Percentiles rank a stretch among this genome's conserved stretches.
Conservation (phyloP, 2,113 vertebrate species). For the Cebus imitator region DNA sequence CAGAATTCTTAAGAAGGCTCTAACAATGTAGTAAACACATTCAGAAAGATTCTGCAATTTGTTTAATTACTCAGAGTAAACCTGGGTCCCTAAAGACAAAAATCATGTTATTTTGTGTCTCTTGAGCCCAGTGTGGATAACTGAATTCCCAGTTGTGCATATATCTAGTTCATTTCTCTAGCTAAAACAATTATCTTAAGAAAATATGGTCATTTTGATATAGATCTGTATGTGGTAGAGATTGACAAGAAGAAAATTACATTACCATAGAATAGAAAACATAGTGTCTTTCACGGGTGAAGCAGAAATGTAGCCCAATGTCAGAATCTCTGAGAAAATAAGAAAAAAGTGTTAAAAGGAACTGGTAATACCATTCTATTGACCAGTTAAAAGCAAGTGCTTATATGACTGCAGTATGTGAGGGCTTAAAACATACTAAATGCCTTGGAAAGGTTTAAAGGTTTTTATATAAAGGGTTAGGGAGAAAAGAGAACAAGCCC, state of each 20-base stretch:
- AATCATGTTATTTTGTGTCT: not conserved
- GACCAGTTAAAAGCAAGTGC: not conserved
- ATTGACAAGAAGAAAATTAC: slow-evolving; percentile 40
- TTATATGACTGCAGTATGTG: not conserved
- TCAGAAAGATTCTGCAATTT: slow-evolving; percentile 22
- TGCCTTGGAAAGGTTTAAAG: not conserved
- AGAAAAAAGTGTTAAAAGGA: not conserved
- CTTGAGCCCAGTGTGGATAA: not conserved
- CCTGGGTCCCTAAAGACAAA: not conserved
- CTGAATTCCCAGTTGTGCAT: not conserved
- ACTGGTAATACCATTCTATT: not conserved
- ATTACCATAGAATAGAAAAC: not conserved
- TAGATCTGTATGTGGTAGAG: not conserved
- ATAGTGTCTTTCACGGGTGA: not conserved
- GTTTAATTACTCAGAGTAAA: slow-evolving; percentile 17
- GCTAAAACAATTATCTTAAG: slow-evolving; percentile 23
- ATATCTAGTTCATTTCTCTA: not conserved
- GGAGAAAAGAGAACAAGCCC: not conserved
- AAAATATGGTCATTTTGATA: slow-evolving; percentile 29
- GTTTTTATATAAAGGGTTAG: not conserved
- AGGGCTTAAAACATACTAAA: not conserved
- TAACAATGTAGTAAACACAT: not conserved
- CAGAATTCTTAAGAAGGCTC: not conserved
- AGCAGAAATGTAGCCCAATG: not conserved
- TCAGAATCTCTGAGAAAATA: not conserved